Percentiles rank a stretch among this genome's conserved stretches.
These are phyloP conservation scores for Sturnira hondurensis DNA, from an alignment of 2,113 vertebrate genomes.

Conservation along the genomic window DNA sequence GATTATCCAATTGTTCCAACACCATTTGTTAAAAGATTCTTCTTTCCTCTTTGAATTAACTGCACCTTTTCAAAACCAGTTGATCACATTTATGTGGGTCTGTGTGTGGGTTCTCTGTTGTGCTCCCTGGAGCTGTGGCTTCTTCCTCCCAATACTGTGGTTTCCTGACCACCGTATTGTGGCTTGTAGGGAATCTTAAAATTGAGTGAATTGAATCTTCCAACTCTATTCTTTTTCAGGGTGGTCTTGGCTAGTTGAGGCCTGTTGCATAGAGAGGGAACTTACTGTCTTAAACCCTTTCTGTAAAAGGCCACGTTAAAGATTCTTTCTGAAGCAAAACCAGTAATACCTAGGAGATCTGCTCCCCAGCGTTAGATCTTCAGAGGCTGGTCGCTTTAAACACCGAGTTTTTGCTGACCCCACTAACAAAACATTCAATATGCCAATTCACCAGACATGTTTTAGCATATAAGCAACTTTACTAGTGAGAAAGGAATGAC, in stretches of 20 bases:
- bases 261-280: neutral
- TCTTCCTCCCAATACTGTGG: accelerated
- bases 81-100: neutral
- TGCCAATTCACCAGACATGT: neutral
- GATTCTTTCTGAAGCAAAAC: neutral
- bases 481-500: neutral
- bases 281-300: neutral
- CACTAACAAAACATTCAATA: neutral
- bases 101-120: neutral
- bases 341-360: neutral
- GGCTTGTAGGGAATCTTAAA: neutral
- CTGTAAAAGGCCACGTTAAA: neutral
- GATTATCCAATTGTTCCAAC: neutral
- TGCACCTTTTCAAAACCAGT: neutral
- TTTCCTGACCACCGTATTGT: neutral
- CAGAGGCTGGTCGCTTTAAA: neutral
- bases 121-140: neutral
- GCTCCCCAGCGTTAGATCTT: neutral
- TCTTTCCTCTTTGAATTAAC: neutral
- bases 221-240: neutral
- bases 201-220: neutral
- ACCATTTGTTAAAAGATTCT: neutral
- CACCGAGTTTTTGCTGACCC: neutral
- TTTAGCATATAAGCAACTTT: neutral
- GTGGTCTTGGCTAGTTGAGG: neutral